Base-by-base conservation (phyloP, 2,113 vertebrate genomes). In the Hirundichthys speculiger region DNA sequence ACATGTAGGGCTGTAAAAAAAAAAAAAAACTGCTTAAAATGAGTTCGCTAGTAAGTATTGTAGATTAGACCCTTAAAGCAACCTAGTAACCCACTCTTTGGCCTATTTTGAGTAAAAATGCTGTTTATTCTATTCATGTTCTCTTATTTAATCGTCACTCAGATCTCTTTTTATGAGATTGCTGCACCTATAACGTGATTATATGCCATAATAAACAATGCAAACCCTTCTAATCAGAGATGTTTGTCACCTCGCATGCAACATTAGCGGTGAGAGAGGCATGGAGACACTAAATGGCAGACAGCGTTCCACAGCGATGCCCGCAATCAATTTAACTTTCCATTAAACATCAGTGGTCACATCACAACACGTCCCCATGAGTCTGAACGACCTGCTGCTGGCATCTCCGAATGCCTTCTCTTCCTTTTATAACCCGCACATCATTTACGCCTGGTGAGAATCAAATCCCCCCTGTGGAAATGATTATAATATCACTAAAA, bases 251-350 rank as follows among this genome's bases (percentile, higher is more conserved):
- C 30, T 10, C 6, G 30, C 30, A 7, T 34, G 30, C 64, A 69
- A 49, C 69, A 80, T 79, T 71, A 85, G 83, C 73, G 38, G 72
- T 79, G 46, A 62, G 48, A 79, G 45, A 56, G 73, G 70, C 77
- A 79, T 9, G 57, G 62, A 64, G 65, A 60, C 68, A n/a, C 75
- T 77, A 77, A 77, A 67, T 83, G 80, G 70, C 30, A 43, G 74
- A 50, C 58, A 21, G 56, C 46, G 58, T 61, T 66, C 58, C 73
- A 58, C 60, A 41, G 57, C 3, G 64, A 65, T 41, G 62, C 73
- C 65, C 63, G 19, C 73, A 55, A 82, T 86, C 84, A 77, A 79
- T 89, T 83, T 47, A 76, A 73, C 73, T 83, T 88, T 88, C 78
- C 84, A 74, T 76, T 81, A 49, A 49, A 62, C 70, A 50, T 64